Evolutionary conservation across 2,888 invertebrate species (phyloP).

Genomic region (Calameuta pallipes): DNA sequence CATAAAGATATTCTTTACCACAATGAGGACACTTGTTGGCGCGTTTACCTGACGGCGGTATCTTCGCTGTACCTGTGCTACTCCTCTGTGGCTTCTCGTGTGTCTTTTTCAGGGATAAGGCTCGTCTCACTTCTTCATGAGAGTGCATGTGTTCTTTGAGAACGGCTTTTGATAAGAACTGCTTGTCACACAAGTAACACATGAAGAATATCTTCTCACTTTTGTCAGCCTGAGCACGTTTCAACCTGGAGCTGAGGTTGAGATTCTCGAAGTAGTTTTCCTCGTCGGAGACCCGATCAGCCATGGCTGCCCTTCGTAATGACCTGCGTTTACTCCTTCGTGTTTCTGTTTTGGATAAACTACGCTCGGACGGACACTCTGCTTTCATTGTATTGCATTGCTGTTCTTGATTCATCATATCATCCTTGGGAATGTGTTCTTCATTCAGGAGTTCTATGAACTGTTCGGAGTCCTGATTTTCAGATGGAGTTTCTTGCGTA

Average conservation of each 20-base stretch:
- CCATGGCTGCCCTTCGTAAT: conserved; percentile 25
- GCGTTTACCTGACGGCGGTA: conserved; percentile 55
- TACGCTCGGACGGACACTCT: conserved; percentile 1
- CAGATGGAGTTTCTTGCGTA: conserved; percentile 27
- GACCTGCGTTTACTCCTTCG: conserved; percentile 50
- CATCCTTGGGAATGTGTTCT: conserved; percentile 3
- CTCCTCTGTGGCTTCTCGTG: conserved; percentile 41
- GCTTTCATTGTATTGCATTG: conserved; percentile 7
- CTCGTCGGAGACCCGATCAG: conserved; percentile 49
- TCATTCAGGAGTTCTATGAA: background rate
- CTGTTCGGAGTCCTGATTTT: conserved; percentile 10
- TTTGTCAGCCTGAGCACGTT: conserved; percentile 47
- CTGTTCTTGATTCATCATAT: conserved; percentile 7
- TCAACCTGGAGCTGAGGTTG: conserved; percentile 58
- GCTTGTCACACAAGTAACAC: conserved; percentile 61
- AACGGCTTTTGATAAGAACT: conserved; percentile 57
- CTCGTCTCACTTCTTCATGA: conserved; percentile 58
- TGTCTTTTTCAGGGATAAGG: conserved; percentile 44
- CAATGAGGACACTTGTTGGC: conserved; percentile 62
- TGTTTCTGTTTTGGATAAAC: conserved; percentile 35
- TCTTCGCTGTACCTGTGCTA: conserved; percentile 20
- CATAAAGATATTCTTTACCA: conserved; percentile 61
- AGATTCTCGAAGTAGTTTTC: conserved; percentile 62
- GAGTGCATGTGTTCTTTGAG: conserved; percentile 63
- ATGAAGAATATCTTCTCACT: conserved; percentile 55